A percentile compares a stretch with the other conserved stretches of the same genome.
These are phyloP conservation scores for Porites cylindrica DNA, from an alignment of 92 coral and sea anemone species.

Conservation along the genomic window DNA sequence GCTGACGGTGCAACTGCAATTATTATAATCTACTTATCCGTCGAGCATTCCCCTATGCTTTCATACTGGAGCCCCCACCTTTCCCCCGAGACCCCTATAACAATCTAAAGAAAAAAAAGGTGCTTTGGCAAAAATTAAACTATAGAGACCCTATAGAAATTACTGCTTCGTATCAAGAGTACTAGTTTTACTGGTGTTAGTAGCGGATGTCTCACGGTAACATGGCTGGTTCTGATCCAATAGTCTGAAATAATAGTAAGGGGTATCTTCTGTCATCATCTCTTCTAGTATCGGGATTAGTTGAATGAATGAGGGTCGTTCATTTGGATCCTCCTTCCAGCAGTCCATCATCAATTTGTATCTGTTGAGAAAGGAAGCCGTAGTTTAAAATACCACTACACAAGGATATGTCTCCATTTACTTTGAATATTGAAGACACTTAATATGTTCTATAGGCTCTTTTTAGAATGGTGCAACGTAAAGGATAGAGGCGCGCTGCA, in stretches of 20 bases:
- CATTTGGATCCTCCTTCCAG: constrained; percentile 30
- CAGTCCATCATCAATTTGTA: constrained; percentile 33
- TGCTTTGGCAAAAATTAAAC: neutral
- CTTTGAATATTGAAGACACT: no score
- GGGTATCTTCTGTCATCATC: constrained; percentile 29
- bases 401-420: no score
- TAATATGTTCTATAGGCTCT: no score
- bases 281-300: neutral
- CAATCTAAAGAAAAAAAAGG: neutral
- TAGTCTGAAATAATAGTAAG: constrained; percentile 22
- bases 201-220: neutral
- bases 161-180: neutral
- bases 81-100: no score
- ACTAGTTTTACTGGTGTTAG: neutral
- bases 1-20: no score
- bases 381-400: neutral
- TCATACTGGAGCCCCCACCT: no score
- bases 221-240: constrained; percentile 8
- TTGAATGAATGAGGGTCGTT: constrained; percentile 24
- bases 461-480: no score
- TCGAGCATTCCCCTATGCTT: no score
- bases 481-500: no score
- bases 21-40: no score
- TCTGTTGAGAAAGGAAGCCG: neutral
- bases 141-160: neutral